Evolutionary conservation across 37 sponge, comb jelly and placozoan genomes (phyloP).

Genomic region (Cliona cf. orientalis): DNA sequence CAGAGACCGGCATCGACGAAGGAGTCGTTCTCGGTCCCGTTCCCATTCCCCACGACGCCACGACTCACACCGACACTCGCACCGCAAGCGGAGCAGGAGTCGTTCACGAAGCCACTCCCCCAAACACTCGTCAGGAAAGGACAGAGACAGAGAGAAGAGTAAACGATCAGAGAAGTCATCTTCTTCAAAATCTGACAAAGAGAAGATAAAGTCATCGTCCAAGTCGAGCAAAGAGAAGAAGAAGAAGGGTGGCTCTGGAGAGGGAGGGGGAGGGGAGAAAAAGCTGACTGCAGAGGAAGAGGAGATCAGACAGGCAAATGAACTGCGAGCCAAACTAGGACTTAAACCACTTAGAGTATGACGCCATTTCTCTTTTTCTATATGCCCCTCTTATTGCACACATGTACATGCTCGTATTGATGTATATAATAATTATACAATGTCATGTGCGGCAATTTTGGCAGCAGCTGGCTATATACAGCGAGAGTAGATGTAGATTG

Average conservation of each 20-base stretch:
- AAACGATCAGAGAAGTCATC: constrained; percentile 3
- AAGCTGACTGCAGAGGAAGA: constrained; percentile 57
- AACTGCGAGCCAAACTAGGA: constrained; percentile 81
- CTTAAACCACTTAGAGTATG: constrained; percentile 63
- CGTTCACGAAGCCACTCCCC: constrained; percentile 17
- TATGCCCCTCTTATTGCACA: too few relatives aligned
- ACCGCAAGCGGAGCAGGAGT: constrained; percentile 2
- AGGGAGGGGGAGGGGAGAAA: constrained; percentile 22
- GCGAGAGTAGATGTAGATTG: too few relatives aligned
- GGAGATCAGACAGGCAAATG: constrained; percentile 83
- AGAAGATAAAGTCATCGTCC: constrained; percentile 15
- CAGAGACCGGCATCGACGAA: not conserved
- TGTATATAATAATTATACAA: not conserved
- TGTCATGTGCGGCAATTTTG: too few relatives aligned
- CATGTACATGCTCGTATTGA: not conserved
- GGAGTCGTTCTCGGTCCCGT: constrained; percentile 31
- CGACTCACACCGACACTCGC: constrained; percentile 39
- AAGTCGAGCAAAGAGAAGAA: constrained; percentile 30
- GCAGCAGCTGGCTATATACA: too few relatives aligned
- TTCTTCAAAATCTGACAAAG: not conserved
- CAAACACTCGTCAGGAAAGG: not conserved
- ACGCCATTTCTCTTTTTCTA: not conserved
- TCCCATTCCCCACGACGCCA: constrained; percentile 47
- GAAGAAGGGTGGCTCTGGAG: constrained; percentile 34
- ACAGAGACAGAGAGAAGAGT: constrained; percentile 45